A percentile compares a stretch with the other conserved stretches of the same genome.
Evolutionary conservation across 2,888 invertebrate species (phyloP).

Genomic region (Maniola hyperantus): DNA sequence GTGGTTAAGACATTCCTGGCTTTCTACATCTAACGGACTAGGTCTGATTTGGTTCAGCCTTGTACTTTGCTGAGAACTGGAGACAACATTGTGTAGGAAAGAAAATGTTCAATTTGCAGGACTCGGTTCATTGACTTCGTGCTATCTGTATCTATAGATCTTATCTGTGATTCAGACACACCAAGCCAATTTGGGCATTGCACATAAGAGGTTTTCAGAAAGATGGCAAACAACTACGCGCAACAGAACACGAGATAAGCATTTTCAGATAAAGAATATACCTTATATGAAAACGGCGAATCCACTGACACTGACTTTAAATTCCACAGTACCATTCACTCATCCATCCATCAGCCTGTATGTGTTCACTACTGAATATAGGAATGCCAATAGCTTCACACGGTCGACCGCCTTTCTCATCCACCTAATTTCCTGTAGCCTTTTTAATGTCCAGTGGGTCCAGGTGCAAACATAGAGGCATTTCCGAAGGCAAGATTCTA

Average conservation of each 20-base stretch:
- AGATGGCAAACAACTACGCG: not conserved
- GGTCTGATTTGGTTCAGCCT: too few relatives aligned
- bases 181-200: not conserved
- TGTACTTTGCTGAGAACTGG: not conserved
- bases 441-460: too few relatives aligned
- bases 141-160: not conserved
- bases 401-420: too few relatives aligned
- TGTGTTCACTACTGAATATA: too few relatives aligned
- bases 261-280: conserved; percentile 9
- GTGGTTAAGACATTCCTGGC: not conserved
- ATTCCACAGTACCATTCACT: too few relatives aligned
- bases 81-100: not conserved
- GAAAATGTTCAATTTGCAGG: not conserved
- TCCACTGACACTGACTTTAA: not conserved
- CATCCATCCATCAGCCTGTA: too few relatives aligned
- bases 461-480: not conserved
- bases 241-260: not conserved
- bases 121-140: not conserved
- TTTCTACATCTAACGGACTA: not conserved
- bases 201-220: not conserved
- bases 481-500: not conserved
- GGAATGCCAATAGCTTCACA: too few relatives aligned
- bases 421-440: too few relatives aligned
- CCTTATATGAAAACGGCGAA: not conserved
- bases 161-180: conserved; percentile 10